Evolutionary conservation across 2,888 invertebrate genomes (phyloP).

Genomic region (Brenthis daphne): DNA sequence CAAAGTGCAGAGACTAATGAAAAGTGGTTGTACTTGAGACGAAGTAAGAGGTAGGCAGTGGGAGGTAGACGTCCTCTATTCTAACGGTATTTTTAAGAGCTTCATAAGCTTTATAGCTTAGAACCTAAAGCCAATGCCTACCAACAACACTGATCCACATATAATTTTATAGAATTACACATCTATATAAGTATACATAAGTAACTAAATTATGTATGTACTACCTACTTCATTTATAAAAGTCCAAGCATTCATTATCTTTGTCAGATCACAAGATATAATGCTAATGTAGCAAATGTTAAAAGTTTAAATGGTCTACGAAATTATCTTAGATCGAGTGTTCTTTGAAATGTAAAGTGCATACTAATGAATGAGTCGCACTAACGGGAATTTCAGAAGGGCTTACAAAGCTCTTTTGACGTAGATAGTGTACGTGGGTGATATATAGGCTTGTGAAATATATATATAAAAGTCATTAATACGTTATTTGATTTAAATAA

Average conservation of each 20-base stretch:
- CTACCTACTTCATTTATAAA: no score
- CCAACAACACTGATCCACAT: neutral
- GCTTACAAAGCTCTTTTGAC: neutral
- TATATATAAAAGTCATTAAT: neutral
- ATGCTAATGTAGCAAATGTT: neutral
- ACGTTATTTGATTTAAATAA: neutral
- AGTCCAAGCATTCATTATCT: no score
- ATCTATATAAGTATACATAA: neutral
- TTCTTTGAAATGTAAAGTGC: constrained; percentile 6
- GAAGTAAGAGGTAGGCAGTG: constrained; percentile 52
- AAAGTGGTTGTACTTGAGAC: constrained; percentile 51
- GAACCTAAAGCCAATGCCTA: constrained; percentile 4
- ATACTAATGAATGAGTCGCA: neutral
- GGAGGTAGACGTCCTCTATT: constrained; percentile 58
- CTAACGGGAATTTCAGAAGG: neutral
- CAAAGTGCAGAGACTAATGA: constrained; percentile 27
- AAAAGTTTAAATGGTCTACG: neutral
- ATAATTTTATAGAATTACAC: neutral
- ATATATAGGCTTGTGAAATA: neutral
- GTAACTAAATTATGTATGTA: no score
- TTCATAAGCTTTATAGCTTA: constrained; percentile 18
- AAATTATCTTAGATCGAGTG: neutral
- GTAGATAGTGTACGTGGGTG: neutral
- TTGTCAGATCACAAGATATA: no score
- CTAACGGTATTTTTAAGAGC: constrained; percentile 41